Percentiles rank a stretch among this genome's conserved stretches.
phyloP scores from a whole-genome alignment of 2,113 vertebrate genomes.

The Halcyon malimbica region DNA sequence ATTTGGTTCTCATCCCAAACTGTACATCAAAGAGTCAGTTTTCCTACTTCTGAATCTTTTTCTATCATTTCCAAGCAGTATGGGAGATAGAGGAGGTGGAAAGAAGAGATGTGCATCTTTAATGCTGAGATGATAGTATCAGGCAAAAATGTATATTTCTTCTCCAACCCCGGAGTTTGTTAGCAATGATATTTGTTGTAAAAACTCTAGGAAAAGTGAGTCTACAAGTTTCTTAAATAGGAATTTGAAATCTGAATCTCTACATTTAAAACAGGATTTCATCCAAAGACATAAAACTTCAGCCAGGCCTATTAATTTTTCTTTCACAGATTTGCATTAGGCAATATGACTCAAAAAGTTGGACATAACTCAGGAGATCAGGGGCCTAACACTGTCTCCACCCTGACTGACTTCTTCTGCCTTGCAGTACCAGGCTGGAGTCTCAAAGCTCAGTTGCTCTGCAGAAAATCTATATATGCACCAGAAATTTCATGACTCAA shows the following conservation, averaged over 20 bases:
- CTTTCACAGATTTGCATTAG: neutral
- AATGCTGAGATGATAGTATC: neutral
- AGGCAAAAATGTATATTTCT: neutral
- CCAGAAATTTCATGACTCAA: neutral
- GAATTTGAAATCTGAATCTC: neutral
- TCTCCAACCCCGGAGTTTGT: neutral
- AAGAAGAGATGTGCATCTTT: neutral
- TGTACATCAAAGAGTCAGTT: neutral
- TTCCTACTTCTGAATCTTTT: neutral
- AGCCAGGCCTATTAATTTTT: neutral
- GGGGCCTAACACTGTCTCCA: neutral
- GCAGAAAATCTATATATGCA: neutral
- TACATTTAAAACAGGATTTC: neutral
- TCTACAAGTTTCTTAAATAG: neutral
- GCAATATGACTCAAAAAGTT: neutral
- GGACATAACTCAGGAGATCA: neutral
- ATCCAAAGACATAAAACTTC: neutral
- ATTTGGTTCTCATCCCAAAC: neutral
- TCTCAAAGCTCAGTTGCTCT: neutral
- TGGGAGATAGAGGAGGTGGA: neutral
- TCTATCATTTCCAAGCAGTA: neutral
- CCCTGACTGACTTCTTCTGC: neutral
- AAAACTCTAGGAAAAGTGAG: neutral
- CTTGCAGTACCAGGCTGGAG: neutral
- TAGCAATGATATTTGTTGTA: neutral